A percentile compares a stretch with the other conserved stretches of the same genome.
These are phyloP conservation scores for Pararge aegeria DNA, from an alignment of 1,140 invertebrate species.

Conservation along the genomic window DNA sequence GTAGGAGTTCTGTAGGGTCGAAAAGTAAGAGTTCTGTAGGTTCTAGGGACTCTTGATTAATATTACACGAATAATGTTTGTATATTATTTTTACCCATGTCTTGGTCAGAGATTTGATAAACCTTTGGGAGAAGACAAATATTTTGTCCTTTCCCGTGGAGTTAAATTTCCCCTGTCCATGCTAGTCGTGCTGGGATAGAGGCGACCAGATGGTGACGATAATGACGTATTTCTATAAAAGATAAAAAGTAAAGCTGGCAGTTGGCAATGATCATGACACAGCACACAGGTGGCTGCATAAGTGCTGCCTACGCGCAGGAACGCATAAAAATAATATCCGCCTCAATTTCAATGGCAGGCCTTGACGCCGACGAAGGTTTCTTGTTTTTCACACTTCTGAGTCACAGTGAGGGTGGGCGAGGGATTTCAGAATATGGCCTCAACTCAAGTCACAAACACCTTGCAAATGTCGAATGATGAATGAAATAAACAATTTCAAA, in stretches of 20 bases:
- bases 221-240: neutral
- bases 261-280: neutral
- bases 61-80: too few relatives aligned
- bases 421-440: conserved; percentile 18
- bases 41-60: too few relatives aligned
- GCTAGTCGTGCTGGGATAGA: too few relatives aligned
- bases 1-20: too few relatives aligned
- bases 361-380: conserved; percentile 40
- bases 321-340: conserved; percentile 15
- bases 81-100: too few relatives aligned
- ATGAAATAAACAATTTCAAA: neutral
- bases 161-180: too few relatives aligned
- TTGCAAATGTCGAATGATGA: conserved; percentile 8
- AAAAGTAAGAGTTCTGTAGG: too few relatives aligned
- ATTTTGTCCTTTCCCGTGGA: too few relatives aligned
- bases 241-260: neutral
- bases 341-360: conserved; percentile 31
- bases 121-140: too few relatives aligned
- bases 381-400: conserved; percentile 31
- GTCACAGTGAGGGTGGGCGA: conserved; percentile 33
- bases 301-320: conserved; percentile 29
- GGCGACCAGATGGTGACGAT: too few relatives aligned
- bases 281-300: conserved; percentile 3
- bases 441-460: conserved; percentile 7
- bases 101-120: too few relatives aligned